These are phyloP conservation scores for Ectropis grisescens DNA, from an alignment of 1,140 invertebrate genomes.

Conservation along the genomic window DNA sequence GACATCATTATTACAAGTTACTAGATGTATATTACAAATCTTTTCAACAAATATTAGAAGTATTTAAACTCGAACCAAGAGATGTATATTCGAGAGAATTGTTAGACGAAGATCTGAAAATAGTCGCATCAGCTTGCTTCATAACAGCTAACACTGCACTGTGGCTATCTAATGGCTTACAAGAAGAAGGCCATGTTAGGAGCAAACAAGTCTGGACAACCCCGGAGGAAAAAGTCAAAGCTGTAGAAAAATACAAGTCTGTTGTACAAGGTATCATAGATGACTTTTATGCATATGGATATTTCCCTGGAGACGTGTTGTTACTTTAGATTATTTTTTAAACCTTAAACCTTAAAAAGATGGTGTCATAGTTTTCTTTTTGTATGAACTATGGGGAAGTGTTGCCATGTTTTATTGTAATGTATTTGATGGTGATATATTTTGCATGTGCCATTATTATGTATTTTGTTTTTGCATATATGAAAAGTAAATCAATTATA, in stretches of 20 bases:
- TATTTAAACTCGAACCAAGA: conserved; percentile 15
- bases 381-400: too few species aligned
- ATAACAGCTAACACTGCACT: conserved; percentile 49
- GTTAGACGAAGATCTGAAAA: conserved; percentile 36
- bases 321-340: neutral
- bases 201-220: conserved; percentile 34
- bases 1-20: conserved; percentile 23
- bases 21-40: conserved; percentile 39
- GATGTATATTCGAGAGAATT: conserved; percentile 24
- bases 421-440: too few species aligned
- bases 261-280: conserved; percentile 40
- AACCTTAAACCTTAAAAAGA: too few species aligned
- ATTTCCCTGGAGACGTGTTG: neutral
- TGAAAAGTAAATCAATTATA: too few species aligned
- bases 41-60: conserved; percentile 21
- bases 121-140: conserved; percentile 38
- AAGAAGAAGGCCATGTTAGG: conserved; percentile 51
- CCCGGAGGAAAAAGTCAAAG: conserved; percentile 24
- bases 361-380: too few species aligned
- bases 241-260: conserved; percentile 26
- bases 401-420: too few species aligned
- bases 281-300: conserved; percentile 23
- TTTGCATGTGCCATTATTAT: too few species aligned
- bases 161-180: conserved; percentile 45
- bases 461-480: too few species aligned